phyloP scores from a whole-genome alignment of 2,888 invertebrate genomes.

The Carcina quercana region DNA sequence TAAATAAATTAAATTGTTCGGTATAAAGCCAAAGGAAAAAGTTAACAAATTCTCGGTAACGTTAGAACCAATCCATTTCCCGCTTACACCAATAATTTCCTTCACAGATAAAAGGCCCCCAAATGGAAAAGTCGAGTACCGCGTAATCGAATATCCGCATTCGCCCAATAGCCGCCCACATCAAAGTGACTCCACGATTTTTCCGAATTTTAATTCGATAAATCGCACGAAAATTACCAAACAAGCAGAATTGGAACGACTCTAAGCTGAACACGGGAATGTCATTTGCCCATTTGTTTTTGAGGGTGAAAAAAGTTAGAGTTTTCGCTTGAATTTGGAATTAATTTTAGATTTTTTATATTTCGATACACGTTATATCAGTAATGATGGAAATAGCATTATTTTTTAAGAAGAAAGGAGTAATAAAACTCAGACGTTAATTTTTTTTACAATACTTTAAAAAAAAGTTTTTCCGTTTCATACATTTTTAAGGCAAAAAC shows the following conservation, averaged over 20 bases:
- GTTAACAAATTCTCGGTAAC: no score
- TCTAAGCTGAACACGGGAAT: conserved; percentile 42
- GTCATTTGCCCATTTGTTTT: conserved; percentile 44
- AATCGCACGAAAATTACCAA: conserved; percentile 54
- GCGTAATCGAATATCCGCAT: conserved; percentile 52
- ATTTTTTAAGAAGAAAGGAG: background rate
- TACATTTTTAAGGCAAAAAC: no score
- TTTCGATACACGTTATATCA: no score
- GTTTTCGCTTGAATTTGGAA: no score
- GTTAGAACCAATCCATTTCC: conserved; percentile 28
- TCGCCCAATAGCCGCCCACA: conserved; percentile 49
- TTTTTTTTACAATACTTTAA: conserved; percentile 3
- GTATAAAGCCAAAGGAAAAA: no score
- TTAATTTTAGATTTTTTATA: no score
- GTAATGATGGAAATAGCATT: conserved; percentile 1
- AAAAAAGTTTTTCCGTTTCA: no score
- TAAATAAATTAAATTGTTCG: no score
- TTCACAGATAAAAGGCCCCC: conserved; percentile 42
- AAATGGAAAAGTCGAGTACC: conserved; percentile 65
- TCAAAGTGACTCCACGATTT: conserved; percentile 64
- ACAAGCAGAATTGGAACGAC: conserved; percentile 53
- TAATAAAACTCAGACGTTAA: conserved; percentile 1
- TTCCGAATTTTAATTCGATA: conserved; percentile 55
- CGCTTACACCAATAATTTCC: conserved; percentile 46
- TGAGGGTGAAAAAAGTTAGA: no score